Base-by-base conservation (phyloP, 2,888 invertebrate species). In the Acrobasis consociella region DNA sequence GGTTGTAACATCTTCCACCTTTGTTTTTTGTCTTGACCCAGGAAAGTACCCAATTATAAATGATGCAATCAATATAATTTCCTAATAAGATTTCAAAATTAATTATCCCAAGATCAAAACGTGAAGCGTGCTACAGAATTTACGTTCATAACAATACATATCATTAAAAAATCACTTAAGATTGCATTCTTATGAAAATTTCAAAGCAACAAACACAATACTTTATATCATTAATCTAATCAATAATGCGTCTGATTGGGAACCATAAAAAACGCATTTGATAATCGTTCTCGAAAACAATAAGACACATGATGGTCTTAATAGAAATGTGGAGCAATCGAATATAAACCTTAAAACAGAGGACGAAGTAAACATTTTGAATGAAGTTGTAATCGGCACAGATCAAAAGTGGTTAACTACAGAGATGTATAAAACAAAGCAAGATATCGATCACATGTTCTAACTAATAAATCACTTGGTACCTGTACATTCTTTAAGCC, bases 171-270 rank as follows among this genome's bases (percentile, higher is more conserved):
- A 67, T 68, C 72, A 70, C 72, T 75, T 73, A 74, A 65, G 68
- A 69, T 64, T 66, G 70, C 68, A 70, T 65, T 68, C 69, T 69
- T 74, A 72, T 75, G 73, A 61, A 53, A 60, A 61, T 53, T 60
- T 53, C 61, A 46, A 61, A 61, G 61, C 61, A 61, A 49, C 46
- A 61, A 60, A 51, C 51, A 37, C 61, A 61, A 53, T 53, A 53
- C 31, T 31, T 53, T 52, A 52, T 73, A 83, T 85, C 83, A 87
- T 88, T 83, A 86, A 88, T 87, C 83, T 82, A 76, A 81, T 82
- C 80, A 78, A 73, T 83, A 86, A 82, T 82, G 77, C 71, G 63
- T 61, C 67, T 60, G 59, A 60, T 60, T 50, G 50, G 37, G 50
- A 38, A 16, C 22, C 46, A 31, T 15, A 53, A 46, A 61, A 60